phyloP scores from a whole-genome alignment of 2,113 vertebrate genomes.

The Hoplias malabaricus region DNA sequence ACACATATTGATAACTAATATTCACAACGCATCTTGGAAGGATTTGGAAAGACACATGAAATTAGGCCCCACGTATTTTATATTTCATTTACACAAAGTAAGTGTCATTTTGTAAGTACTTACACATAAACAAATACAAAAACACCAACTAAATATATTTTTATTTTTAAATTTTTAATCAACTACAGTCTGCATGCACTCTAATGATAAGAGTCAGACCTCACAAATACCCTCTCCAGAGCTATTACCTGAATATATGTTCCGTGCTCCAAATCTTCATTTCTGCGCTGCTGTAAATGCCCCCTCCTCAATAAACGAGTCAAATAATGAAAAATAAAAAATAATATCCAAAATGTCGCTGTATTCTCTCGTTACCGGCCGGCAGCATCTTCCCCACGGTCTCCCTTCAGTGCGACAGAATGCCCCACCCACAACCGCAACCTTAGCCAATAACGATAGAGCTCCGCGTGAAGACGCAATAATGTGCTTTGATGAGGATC shows the following conservation, averaged over 20 bases:
- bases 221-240: background rate
- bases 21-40: too few relatives aligned
- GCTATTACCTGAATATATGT: conserved; percentile 74
- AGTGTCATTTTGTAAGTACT: too few relatives aligned
- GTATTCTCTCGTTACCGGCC: conserved; percentile 20
- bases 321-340: conserved; percentile 1
- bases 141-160: too few relatives aligned
- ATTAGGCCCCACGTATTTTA: too few relatives aligned
- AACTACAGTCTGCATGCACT: background rate
- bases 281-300: conserved; percentile 1
- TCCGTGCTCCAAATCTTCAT: conserved; percentile 83
- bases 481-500: background rate
- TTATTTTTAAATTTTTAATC: too few relatives aligned
- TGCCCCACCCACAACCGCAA: conserved; percentile 2
- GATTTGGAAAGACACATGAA: too few relatives aligned
- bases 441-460: conserved; percentile 31
- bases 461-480: background rate
- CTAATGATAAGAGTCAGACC: background rate
- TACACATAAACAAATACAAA: too few relatives aligned
- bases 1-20: too few relatives aligned
- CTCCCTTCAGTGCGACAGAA: background rate
- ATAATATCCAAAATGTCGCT: background rate
- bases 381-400: conserved; percentile 16
- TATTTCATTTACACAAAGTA: too few relatives aligned
- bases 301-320: background rate